Evolutionary conservation across 1,140 invertebrate genomes (phyloP).

Genomic region (Trissolcus basalis): DNA sequence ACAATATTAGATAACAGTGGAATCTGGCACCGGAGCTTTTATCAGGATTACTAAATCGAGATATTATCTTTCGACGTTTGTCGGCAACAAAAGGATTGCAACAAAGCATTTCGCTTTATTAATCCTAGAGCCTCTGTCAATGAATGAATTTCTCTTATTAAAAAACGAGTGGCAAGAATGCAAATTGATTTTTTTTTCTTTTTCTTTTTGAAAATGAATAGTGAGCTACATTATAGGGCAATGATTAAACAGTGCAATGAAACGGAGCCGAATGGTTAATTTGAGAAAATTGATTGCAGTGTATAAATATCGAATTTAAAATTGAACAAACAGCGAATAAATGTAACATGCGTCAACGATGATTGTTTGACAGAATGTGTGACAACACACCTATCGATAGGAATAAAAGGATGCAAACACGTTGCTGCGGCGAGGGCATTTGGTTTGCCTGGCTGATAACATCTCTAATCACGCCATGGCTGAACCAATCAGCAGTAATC

Average conservation of each 20-base stretch:
- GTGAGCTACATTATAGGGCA: background rate
- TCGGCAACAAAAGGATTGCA: constrained; percentile 22
- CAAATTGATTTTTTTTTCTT: no score
- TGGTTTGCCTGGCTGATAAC: constrained; percentile 72
- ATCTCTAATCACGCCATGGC: constrained; percentile 75
- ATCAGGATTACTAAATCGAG: constrained; percentile 48
- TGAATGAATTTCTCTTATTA: background rate
- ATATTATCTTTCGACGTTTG: constrained; percentile 34
- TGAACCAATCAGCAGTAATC: constrained; percentile 75
- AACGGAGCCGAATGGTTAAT: constrained; percentile 32
- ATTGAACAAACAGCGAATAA: constrained; percentile 46
- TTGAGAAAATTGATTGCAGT: constrained; percentile 33
- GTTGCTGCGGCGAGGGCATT: constrained; percentile 68
- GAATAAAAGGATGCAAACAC: constrained; percentile 70
- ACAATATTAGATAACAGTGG: constrained; percentile 52
- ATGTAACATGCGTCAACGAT: constrained; percentile 50
- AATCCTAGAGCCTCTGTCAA: background rate
- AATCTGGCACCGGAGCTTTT: constrained; percentile 48
- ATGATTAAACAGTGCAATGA: constrained; percentile 8
- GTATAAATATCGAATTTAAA: constrained; percentile 48
- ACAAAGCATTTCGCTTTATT: constrained; percentile 13
- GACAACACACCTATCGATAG: constrained; percentile 43
- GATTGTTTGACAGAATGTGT: constrained; percentile 51
- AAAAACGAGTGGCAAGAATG: background rate
- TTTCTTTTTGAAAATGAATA: background rate